These are phyloP conservation scores for Halcyon smyrnensis DNA, from an alignment of 2,797 vertebrate species.

Conservation along the genomic window DNA sequence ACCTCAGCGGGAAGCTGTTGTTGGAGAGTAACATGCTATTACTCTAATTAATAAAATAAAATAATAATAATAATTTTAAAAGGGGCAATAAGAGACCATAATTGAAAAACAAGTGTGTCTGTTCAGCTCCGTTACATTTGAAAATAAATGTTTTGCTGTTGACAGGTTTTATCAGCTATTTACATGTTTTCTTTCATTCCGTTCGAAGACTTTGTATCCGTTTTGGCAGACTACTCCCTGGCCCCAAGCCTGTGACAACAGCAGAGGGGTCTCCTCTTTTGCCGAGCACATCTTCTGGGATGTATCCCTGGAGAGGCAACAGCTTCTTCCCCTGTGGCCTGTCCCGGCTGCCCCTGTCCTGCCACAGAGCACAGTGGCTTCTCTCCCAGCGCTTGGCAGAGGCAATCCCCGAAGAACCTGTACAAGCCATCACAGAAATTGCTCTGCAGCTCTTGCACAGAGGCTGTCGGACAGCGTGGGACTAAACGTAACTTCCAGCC, in stretches of 20 bases:
- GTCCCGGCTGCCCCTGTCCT: background rate
- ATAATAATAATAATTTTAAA: background rate
- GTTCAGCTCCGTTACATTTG: background rate
- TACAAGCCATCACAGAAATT: background rate
- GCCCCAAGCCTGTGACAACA: background rate
- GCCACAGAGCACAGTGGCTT: fast-evolving
- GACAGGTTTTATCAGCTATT: constrained; percentile 31
- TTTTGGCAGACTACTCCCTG: background rate
- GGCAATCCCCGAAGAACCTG: background rate
- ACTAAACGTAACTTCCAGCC: background rate
- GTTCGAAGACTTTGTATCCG: background rate
- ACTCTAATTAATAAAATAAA: background rate
- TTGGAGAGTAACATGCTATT: background rate
- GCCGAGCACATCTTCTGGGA: background rate
- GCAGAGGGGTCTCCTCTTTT: background rate
- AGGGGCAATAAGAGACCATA: background rate
- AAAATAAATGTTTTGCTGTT: background rate
- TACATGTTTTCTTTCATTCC: background rate
- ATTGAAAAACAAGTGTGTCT: background rate
- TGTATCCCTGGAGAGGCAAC: background rate
- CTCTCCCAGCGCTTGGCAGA: background rate
- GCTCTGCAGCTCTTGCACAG: background rate
- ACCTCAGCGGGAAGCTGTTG: background rate
- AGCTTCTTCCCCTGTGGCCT: background rate
- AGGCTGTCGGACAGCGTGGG: background rate